Evolutionary conservation across 1,140 invertebrate genomes (phyloP), one percentile per base, ranked within the genome.

Genomic region (Calephelis nemesis): DNA sequence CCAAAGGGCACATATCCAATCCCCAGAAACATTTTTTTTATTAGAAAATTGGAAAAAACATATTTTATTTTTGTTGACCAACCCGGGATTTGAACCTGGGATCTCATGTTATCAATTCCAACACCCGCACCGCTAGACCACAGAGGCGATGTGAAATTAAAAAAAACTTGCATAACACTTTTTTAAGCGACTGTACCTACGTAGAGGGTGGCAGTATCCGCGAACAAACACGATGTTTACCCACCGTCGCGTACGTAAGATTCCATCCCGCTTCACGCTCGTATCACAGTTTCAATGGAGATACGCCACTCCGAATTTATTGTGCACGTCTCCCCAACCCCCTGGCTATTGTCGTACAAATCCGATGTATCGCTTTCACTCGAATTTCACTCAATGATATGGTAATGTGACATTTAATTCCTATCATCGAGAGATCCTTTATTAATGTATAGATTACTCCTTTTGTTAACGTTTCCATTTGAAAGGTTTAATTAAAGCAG

Each of bases 261-360:
- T 82, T 81, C 70, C 77, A 81, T 85, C 79, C 77, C 79, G 81
- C 78, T 84, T 82, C 81, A 84, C 87, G 85, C 85, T 84, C 83
- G 79, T 76, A 85, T 90, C 85, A 88, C 83, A 86, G 88, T 90
- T 88, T 90, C 87, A 90, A 90, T 90, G 88, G 85, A 90, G 83
- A 88, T 84, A 88, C 85, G 83, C 85, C 76, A 76, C 83, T 84
- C 82, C 81, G 83, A 82, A 84, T 88, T 87, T 88, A 91, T 88
- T 88, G 86, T 90, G 80, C 81, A 79, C 74, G 75, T 66, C 77
- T 63, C 71, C 66, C 65, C 71, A 63, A 63, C 72, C 69, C 67
- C 60, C 71, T 8, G 60, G 67, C 73, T 71, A 83, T 84, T 87
- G 85, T 88, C 74, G 72, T 72, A 75, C 79, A 88, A 88, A 90